Conservation (phyloP, 2,888 invertebrate species). For the Synanthedon myopaeformis region DNA sequence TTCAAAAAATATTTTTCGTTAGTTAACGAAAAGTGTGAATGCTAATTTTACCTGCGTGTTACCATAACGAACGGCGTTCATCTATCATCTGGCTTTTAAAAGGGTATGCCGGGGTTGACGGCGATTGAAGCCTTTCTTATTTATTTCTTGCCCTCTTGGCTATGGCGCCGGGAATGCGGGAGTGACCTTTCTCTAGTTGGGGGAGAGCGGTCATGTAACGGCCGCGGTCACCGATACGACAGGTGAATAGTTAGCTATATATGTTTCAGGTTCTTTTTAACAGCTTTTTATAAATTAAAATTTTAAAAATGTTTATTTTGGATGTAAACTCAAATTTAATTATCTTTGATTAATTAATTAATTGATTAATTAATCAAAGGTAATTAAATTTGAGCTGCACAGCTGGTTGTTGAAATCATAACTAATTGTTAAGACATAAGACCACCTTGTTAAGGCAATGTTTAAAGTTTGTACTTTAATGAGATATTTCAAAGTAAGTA, state of each 20-base stretch:
- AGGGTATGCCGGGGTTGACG: constrained; percentile 56
- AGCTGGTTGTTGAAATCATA: no score
- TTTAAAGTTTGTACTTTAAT: no score
- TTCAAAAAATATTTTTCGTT: no score
- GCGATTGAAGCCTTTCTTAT: constrained; percentile 58
- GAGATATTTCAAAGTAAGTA: no score
- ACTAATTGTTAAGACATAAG: no score
- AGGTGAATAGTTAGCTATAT: constrained; percentile 1
- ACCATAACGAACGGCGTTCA: constrained; percentile 38
- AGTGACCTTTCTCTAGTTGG: constrained; percentile 34
- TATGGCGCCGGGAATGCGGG: constrained; percentile 37
- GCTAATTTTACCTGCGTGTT: constrained; percentile 27
- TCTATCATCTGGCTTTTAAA: constrained; percentile 60
- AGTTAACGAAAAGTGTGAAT: constrained; percentile 8
- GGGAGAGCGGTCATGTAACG: constrained; percentile 26
- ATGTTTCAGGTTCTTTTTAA: neutral
- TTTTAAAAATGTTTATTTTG: no score
- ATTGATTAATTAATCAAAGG: no score
- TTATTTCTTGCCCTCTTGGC: constrained; percentile 44
- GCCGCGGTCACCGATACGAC: constrained; percentile 54
- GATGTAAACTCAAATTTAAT: no score
- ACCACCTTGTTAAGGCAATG: no score
- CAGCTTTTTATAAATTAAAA: no score
- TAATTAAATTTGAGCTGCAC: no score
- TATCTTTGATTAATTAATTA: no score